Conservation (phyloP, 2,888 invertebrate genomes). For the Actias luna region DNA sequence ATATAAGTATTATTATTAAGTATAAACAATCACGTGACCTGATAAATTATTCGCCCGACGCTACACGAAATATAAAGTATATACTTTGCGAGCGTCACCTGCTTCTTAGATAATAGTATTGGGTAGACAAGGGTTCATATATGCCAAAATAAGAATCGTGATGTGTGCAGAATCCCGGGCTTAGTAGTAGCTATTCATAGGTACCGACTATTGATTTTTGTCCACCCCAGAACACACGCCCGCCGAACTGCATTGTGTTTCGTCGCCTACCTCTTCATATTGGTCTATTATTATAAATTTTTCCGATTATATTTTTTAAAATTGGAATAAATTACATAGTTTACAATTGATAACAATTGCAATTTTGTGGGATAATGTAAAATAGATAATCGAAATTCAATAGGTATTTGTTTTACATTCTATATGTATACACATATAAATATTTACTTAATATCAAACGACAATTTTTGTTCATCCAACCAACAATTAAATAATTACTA, state of each 20-base stretch:
- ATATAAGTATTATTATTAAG: not conserved
- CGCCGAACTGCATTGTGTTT: conserved; percentile 61
- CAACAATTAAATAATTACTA: no score
- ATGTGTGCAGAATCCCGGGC: conserved; percentile 70
- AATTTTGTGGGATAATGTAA: not conserved
- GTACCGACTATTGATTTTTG: conserved; percentile 79
- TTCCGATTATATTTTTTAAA: conserved; percentile 34
- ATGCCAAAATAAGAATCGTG: conserved; percentile 69
- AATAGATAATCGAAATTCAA: not conserved
- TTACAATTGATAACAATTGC: not conserved
- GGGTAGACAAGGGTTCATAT: conserved; percentile 54
- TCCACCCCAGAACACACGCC: conserved; percentile 72
- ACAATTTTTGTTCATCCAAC: no score
- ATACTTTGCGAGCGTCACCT: conserved; percentile 46
- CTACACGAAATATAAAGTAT: not conserved
- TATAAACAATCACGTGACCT: not conserved
- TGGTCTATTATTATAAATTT: conserved; percentile 67
- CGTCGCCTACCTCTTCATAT: conserved; percentile 55
- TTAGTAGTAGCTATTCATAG: conserved; percentile 71
- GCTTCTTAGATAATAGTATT: conserved; percentile 58
- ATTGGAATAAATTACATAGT: not conserved
- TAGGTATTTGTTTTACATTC: no score
- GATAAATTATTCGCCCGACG: not conserved
- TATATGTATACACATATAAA: no score
- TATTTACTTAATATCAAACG: no score